Evolutionary conservation across 2,113 vertebrate genomes (phyloP).

Genomic region (Pelodiscus sinensis): DNA sequence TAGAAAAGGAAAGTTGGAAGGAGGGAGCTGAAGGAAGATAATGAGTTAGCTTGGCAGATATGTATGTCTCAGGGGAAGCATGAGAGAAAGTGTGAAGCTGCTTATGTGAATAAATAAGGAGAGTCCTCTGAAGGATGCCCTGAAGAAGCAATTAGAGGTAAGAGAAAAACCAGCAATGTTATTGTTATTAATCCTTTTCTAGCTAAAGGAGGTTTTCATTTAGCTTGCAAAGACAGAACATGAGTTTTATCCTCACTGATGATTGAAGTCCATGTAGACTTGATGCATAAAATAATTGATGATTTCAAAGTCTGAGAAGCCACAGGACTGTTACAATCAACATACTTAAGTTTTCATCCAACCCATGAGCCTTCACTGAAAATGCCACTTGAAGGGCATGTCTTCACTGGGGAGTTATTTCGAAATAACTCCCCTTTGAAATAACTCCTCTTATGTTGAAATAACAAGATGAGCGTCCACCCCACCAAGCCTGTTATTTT

Average conservation of each 20-base stretch:
- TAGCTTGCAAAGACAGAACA: not conserved
- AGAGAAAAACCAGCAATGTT: not conserved
- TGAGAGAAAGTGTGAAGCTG: not conserved
- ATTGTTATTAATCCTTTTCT: not conserved
- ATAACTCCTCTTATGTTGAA: no score
- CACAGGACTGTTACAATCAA: not conserved
- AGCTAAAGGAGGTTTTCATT: not conserved
- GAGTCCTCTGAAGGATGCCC: not conserved
- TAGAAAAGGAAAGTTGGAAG: not conserved
- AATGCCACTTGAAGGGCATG: not conserved
- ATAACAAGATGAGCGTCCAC: no score
- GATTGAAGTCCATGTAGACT: not conserved
- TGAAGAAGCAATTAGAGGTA: not conserved
- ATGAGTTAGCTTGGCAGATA: not conserved
- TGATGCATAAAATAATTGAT: not conserved
- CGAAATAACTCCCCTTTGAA: no score
- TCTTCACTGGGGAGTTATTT: no score
- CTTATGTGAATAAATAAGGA: not conserved
- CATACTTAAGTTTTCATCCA: not conserved
- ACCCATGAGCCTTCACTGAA: not conserved
- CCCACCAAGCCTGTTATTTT: no score
- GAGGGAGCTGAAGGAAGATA: not conserved
- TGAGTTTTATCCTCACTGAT: not conserved
- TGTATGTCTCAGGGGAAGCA: not conserved
- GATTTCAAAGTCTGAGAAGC: not conserved